Base-by-base conservation (phyloP, 2,797 vertebrate species). In the Pseudochaenichthys georgianus region DNA sequence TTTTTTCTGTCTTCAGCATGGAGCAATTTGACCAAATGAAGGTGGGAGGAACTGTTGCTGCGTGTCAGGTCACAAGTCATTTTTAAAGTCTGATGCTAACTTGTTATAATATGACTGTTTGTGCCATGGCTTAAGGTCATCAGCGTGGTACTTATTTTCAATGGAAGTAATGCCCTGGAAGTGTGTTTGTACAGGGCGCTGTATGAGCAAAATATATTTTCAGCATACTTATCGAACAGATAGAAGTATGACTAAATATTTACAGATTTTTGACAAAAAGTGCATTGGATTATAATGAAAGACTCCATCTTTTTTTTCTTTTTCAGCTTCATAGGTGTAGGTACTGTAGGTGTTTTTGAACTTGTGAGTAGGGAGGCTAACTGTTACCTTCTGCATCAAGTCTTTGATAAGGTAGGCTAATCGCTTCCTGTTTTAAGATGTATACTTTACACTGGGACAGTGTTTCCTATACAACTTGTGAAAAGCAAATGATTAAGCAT, bases 401-500 rank as follows among this genome's bases (percentile, higher is more conserved):
- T 41, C 17, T 59, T 45, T 13, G 64, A 52, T 45, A 59, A 57
- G 34, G 15, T 73, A 68, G 3, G 42, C 28, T 69, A 21, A 60
- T 38, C 34, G 34, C 34, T 38, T 38, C 34, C 34, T 38, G 34
- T 38, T 38, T 38, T 9, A 38, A 38, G 34, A 38, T 38, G 1
- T 9, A 38, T 38, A 38, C 34, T 38, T 34, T 1, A 8, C 11
- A 42, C 57, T 13, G 38, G 8, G 41, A 21, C 0, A 16, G 47
- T 10, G 5, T 41, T 47, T 23, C 31, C 55, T 3, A 16, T 41
- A 4, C 13, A n/a, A 53, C 41, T 38, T n/a, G 28, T 2, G 4
- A 23, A 48, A 31, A 60, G 13, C 45, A 17, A 9, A 15, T 31
- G 5, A 54, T 19, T 43, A 52, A 43, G 52, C 2, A 0, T 46